Conservation (phyloP, 2,888 invertebrate genomes). For the Volucella bombylans region DNA sequence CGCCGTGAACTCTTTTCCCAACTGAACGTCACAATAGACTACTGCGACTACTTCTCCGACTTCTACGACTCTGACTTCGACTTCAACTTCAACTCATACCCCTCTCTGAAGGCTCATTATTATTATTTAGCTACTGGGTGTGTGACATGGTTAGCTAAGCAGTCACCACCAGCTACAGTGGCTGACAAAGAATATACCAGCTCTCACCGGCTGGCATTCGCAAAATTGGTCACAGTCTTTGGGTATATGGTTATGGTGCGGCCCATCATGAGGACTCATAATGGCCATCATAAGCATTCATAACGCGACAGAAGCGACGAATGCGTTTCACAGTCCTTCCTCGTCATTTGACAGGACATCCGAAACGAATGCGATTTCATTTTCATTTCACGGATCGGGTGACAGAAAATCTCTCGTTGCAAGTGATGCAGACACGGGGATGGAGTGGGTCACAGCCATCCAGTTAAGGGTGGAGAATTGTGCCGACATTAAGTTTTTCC, state of each 20-base stretch:
- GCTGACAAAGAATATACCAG: not conserved
- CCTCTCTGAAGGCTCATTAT: conserved; percentile 59
- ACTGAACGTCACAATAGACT: conserved; percentile 48
- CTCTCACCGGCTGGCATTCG: conserved; percentile 42
- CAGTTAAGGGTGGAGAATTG: conserved; percentile 39
- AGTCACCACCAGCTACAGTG: conserved; percentile 38
- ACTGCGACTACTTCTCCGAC: conserved; percentile 1
- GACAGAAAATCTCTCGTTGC: conserved; percentile 52
- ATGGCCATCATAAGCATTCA: conserved; percentile 65
- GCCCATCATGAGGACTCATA: conserved; percentile 59
- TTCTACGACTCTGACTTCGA: conserved; percentile 22
- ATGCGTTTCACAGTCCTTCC: conserved; percentile 68
- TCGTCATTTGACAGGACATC: conserved; percentile 64
- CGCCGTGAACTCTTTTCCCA: conserved; percentile 36
- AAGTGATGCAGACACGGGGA: conserved; percentile 50
- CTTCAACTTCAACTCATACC: conserved; percentile 14
- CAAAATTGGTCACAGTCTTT: conserved; percentile 60
- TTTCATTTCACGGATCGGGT: conserved; percentile 74
- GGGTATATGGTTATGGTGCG: not conserved
- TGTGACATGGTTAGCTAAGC: conserved; percentile 68
- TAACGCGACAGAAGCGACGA: conserved; percentile 41
- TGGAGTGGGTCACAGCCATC: not conserved
- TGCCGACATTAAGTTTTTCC: conserved; percentile 49
- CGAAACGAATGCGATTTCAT: conserved; percentile 71
- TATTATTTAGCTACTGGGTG: conserved; percentile 70